A percentile compares a stretch with the other conserved stretches of the same genome.
Evolutionary conservation across 1,140 invertebrate genomes (phyloP).

Genomic region (Zaprionus inermis): DNA sequence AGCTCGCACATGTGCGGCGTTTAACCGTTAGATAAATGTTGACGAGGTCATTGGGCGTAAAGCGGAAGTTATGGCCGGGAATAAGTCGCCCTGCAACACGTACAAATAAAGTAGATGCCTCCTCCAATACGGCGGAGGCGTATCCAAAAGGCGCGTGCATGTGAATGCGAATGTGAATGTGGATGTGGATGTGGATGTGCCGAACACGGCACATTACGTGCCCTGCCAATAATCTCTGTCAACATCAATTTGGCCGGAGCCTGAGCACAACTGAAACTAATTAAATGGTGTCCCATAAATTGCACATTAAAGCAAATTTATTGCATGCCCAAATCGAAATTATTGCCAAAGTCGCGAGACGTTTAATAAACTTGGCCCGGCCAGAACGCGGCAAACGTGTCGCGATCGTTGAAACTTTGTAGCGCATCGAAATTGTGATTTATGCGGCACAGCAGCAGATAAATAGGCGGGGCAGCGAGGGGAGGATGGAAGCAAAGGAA

Average conservation of each 20-base stretch:
- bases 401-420: slow-evolving; percentile 64
- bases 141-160: background rate
- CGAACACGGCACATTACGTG: slow-evolving; percentile 66
- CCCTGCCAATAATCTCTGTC: slow-evolving; percentile 81
- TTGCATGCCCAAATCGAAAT: slow-evolving; percentile 80
- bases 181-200: background rate
- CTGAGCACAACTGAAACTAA: slow-evolving; percentile 76
- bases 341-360: slow-evolving; percentile 80
- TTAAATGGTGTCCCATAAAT: slow-evolving; percentile 84
- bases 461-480: background rate
- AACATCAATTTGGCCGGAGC: slow-evolving; percentile 73
- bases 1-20: slow-evolving; percentile 53
- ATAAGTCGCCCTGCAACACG: slow-evolving; percentile 64
- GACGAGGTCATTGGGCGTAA: slow-evolving; percentile 80
- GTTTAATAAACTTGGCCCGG: slow-evolving; percentile 77
- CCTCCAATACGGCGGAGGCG: slow-evolving; percentile 17
- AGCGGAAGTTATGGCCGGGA: slow-evolving; percentile 75
- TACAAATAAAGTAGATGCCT: slow-evolving; percentile 73
- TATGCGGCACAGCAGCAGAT: slow-evolving; percentile 38
- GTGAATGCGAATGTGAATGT: background rate
- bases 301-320: slow-evolving; percentile 84
- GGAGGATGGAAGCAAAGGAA: background rate
- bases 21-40: slow-evolving; percentile 81
- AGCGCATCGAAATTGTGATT: slow-evolving; percentile 62
- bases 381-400: slow-evolving; percentile 62